phyloP scores from a whole-genome alignment of 2,797 vertebrate species.

The Tangara arthus region DNA sequence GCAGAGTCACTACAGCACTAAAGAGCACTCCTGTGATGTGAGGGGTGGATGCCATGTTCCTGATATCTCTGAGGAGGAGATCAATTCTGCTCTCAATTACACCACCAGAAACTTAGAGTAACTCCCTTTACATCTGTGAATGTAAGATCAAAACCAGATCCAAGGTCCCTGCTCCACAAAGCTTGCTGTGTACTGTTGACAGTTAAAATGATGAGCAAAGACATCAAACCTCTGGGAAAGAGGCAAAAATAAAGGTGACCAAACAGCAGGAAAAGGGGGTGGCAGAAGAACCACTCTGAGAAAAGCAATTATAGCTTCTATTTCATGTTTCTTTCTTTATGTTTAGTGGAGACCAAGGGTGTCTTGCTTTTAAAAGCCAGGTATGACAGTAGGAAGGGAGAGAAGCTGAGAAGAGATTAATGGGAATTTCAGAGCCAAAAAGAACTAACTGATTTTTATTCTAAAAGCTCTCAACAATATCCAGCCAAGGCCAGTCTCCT shows the following conservation, averaged over 20 bases:
- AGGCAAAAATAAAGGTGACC: conserved; percentile 33
- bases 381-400: conserved; percentile 3
- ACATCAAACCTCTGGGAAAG: conserved; percentile 13
- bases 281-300: neutral
- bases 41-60: neutral
- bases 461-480: neutral
- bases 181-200: conserved; percentile 7
- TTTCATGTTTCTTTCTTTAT: conserved; percentile 21
- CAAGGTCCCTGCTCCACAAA: neutral
- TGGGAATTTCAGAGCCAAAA: conserved; percentile 16
- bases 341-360: neutral
- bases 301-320: conserved; percentile 52
- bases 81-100: neutral
- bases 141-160: conserved; percentile 18
- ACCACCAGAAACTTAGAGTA: neutral
- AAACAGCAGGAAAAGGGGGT: neutral
- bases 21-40: neutral
- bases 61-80: neutral
- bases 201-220: conserved; percentile 41
- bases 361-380: conserved; percentile 47
- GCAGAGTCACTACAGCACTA: neutral
- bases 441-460: neutral
- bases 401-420: neutral
- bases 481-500: neutral
- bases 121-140: neutral